These are phyloP conservation scores for Drosophila pandora DNA, from an alignment of 1,140 invertebrate genomes.

Conservation along the genomic window DNA sequence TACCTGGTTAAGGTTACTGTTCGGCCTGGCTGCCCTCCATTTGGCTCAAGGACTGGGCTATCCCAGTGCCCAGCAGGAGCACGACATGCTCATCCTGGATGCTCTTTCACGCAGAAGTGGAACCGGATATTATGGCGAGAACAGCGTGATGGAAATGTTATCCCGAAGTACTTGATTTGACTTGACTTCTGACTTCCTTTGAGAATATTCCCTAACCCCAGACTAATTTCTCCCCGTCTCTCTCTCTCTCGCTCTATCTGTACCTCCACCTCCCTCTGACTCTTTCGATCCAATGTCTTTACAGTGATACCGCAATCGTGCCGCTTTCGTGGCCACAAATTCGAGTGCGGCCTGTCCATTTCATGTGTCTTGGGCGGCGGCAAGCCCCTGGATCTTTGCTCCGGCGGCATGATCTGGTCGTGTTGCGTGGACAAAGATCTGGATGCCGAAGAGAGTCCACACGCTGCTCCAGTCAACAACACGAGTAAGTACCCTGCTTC, in stretches of 20 bases:
- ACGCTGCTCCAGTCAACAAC: constrained; percentile 88
- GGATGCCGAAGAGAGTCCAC: constrained; percentile 74
- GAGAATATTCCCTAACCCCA: background rate
- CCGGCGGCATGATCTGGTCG: constrained; percentile 96
- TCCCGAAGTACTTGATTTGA: constrained; percentile 88
- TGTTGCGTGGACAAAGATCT: constrained; percentile 94
- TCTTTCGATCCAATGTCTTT: constrained; percentile 55
- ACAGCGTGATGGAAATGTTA: constrained; percentile 91
- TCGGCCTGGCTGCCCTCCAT: background rate
- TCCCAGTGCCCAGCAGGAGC: constrained; percentile 88
- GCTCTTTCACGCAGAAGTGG: constrained; percentile 88
- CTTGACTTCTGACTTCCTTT: constrained; percentile 8
- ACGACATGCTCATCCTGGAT: constrained; percentile 89
- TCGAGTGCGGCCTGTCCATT: constrained; percentile 94
- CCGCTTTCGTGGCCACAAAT: constrained; percentile 93
- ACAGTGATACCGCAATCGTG: constrained; percentile 96
- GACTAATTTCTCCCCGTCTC: constrained; percentile 28
- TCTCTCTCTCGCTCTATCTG: background rate
- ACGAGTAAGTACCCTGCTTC: constrained; percentile 89
- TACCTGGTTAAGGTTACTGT: constrained; percentile 61
- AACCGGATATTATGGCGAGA: constrained; percentile 85
- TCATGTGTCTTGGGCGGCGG: constrained; percentile 94
- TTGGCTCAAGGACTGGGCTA: constrained; percentile 44
- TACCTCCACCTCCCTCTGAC: background rate
- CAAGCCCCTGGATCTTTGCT: constrained; percentile 94